Evolutionary conservation across 2,888 invertebrate species (phyloP).

Genomic region (Stegophylla sp.): DNA sequence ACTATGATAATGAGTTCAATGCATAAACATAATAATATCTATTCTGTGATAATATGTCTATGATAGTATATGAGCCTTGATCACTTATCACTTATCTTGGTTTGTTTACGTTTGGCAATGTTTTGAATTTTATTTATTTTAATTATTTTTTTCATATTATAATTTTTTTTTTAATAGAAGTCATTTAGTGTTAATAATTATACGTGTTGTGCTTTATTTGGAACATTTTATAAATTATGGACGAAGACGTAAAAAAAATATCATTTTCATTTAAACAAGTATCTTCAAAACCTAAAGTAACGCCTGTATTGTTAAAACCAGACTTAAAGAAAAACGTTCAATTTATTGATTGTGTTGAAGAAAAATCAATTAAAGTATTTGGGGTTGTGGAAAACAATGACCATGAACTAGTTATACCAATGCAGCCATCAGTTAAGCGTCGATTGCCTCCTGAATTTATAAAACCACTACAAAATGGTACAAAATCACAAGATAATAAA

Average conservation of each 20-base stretch:
- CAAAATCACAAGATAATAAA: slow-evolving; percentile 41
- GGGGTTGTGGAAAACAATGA: slow-evolving; percentile 68
- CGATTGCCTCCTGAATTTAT: not conserved
- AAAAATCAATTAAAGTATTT: slow-evolving; percentile 77
- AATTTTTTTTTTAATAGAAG: too few species aligned
- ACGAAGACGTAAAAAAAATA: slow-evolving; percentile 75
- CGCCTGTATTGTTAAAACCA: slow-evolving; percentile 64
- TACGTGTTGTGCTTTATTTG: too few species aligned
- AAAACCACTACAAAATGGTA: slow-evolving; percentile 14
- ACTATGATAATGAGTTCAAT: too few species aligned
- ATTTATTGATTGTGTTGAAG: slow-evolving; percentile 79
- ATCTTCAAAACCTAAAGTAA: slow-evolving; percentile 66
- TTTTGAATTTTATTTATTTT: too few species aligned
- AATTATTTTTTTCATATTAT: too few species aligned
- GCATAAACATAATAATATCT: too few species aligned
- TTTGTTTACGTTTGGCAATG: too few species aligned
- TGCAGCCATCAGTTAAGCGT: slow-evolving; percentile 46
- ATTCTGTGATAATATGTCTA: too few species aligned
- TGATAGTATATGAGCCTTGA: too few species aligned
- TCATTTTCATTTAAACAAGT: slow-evolving; percentile 82
- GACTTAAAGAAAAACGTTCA: slow-evolving; percentile 67
- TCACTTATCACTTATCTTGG: too few species aligned
- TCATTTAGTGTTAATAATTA: too few species aligned
- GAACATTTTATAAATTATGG: slow-evolving; percentile 42
- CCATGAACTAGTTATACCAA: slow-evolving; percentile 61